Evolutionary conservation across 2,113 vertebrate genomes (phyloP).

Genomic region (Tursiops truncatus): DNA sequence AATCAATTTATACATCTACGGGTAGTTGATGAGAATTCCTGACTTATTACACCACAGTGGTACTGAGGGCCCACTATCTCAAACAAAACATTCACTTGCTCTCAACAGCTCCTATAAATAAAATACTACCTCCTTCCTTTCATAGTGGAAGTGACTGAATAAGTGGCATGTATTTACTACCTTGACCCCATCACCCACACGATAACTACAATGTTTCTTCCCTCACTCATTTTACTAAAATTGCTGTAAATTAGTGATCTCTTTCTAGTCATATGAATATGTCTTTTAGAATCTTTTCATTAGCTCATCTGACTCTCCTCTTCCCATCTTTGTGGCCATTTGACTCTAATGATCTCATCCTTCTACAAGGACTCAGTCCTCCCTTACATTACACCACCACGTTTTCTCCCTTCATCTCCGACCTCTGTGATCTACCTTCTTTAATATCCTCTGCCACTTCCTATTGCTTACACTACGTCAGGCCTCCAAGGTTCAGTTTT

Average conservation of each 20-base stretch:
- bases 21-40: background rate
- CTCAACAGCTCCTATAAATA: constrained; percentile 37
- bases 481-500: background rate
- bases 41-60: background rate
- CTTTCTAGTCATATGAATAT: background rate
- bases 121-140: constrained; percentile 20
- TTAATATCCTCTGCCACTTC: background rate
- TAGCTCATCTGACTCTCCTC: background rate
- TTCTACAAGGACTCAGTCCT: background rate
- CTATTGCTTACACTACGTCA: background rate
- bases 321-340: background rate
- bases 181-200: background rate
- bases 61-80: background rate
- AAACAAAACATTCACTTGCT: background rate
- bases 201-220: background rate
- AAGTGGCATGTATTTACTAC: background rate
- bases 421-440: background rate
- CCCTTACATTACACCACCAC: background rate
- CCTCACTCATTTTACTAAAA: background rate
- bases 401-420: background rate
- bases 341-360: background rate
- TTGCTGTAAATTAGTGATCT: background rate
- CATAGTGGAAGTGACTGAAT: background rate
- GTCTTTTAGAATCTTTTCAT: background rate
- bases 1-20: background rate